Conservation (phyloP, 2,888 invertebrate genomes). For the Coronaproctus castanopsis region DNA sequence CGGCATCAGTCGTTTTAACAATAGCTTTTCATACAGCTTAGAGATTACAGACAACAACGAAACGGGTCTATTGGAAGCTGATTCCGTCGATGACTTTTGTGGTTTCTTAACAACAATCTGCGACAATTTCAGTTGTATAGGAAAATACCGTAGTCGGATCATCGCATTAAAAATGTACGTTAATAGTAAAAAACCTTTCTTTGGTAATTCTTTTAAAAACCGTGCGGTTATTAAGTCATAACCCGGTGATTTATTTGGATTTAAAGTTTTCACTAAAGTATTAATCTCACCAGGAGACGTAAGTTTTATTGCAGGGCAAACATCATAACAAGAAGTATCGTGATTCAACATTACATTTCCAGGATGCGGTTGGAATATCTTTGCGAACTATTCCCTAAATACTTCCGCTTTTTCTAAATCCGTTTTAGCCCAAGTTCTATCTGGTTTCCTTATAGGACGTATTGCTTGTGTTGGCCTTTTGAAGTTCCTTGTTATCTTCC, state of each 20-base stretch:
- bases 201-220: constrained; percentile 19
- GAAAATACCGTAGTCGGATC: constrained; percentile 17
- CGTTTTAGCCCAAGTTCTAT: too few species aligned
- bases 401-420: too few species aligned
- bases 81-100: constrained; percentile 2
- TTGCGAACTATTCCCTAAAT: too few species aligned
- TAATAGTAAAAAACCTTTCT: constrained; percentile 17
- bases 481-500: too few species aligned
- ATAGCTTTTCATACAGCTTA: constrained; percentile 12
- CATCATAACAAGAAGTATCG: too few species aligned
- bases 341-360: too few species aligned
- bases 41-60: constrained; percentile 9
- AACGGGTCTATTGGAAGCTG: constrained; percentile 10
- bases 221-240: constrained; percentile 16
- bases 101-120: constrained; percentile 10
- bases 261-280: not conserved
- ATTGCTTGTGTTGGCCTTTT: too few species aligned
- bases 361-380: too few species aligned
- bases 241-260: constrained; percentile 16
- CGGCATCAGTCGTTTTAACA: constrained; percentile 8
- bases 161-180: constrained; percentile 19
- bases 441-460: too few species aligned
- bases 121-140: constrained; percentile 18
- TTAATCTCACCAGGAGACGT: too few species aligned
- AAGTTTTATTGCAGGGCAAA: too few species aligned